phyloP scores from a whole-genome alignment of 2,888 invertebrate species.

The Apodemia mormo region DNA sequence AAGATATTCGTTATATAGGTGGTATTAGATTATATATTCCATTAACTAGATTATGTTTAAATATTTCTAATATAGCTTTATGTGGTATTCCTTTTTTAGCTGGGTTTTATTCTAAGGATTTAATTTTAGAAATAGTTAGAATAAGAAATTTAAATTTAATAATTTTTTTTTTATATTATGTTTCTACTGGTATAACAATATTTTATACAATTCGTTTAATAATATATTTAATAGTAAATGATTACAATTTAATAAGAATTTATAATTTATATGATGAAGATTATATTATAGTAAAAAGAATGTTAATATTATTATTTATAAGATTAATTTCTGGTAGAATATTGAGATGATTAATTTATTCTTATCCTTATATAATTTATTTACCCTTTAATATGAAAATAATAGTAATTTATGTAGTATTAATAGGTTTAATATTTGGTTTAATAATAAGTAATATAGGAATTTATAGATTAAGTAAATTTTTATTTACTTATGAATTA shows the following conservation, averaged over 20 bases:
- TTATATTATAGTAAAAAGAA: slow-evolving; percentile 47
- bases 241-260: slow-evolving; percentile 69
- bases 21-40: slow-evolving; percentile 63
- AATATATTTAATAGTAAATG: slow-evolving; percentile 76
- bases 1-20: slow-evolving; percentile 86
- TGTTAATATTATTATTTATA: slow-evolving; percentile 73
- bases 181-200: slow-evolving; percentile 82
- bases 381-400: slow-evolving; percentile 75
- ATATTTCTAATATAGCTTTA: slow-evolving; percentile 66
- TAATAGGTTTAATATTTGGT: slow-evolving; percentile 63
- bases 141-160: slow-evolving; percentile 78
- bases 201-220: slow-evolving; percentile 80
- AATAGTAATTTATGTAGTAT: slow-evolving; percentile 75
- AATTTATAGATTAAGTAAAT: neutral
- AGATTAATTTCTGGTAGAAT: slow-evolving; percentile 77
- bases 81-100: slow-evolving; percentile 85
- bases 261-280: slow-evolving; percentile 75
- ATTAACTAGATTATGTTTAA: neutral
- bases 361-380: slow-evolving; percentile 76
- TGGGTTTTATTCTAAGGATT: slow-evolving; percentile 85
- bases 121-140: slow-evolving; percentile 81
- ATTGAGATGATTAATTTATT: slow-evolving; percentile 80
- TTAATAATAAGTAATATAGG: slow-evolving; percentile 59
- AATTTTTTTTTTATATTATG: slow-evolving; percentile 78
- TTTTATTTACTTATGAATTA: neutral